Evolutionary conservation across 2,888 invertebrate species (phyloP), one percentile per base, ranked within the genome.

Genomic region (Cheilosia pagana): DNA sequence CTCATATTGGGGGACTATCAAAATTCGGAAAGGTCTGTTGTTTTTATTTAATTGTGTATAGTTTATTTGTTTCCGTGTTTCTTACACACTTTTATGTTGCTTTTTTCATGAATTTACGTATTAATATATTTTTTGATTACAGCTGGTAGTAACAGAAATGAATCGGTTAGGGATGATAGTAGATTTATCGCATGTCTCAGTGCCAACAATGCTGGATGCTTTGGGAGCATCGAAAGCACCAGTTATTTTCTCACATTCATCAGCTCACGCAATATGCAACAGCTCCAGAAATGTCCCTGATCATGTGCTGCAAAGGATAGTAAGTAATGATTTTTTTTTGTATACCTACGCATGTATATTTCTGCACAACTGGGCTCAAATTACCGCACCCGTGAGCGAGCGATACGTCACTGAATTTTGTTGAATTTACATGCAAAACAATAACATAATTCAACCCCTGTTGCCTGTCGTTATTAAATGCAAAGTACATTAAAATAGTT

Each of bases 91-190:
- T 68, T 14, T 45, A 1, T 55, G 28, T 23, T 23, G 21, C 19
- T 12, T 41, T 6, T 25, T 55, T n/a, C n/a, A 1, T 53, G n/a
- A 31, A 10, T 41, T 12, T 68, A 68, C 43, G 19, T 55, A 31
- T 28, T 45, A 8, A 28, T 39, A 14, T 53, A 5, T 39, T 72
- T 50, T 19, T 41, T 28, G 39, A 43, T 90, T 91, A 72, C 91
- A 95, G 95, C 93, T 94, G 87, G 95, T 97, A 85, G 95, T 97
- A 62, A 94, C 94, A 89, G 97, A 97, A 93, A 97, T 97, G 97
- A 97, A 97, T 92, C 94, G 97, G 0, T 93, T 97, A 87, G 97
- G 97, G 28, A 97, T 97, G 96, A 94, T 97, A 91, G 96, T 97
- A 87, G 97, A 97, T 91, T 92, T 96, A 88, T 95, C 96, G 7